phyloP scores from a whole-genome alignment of 1,140 invertebrate genomes.

The Chironomus tepperi region DNA sequence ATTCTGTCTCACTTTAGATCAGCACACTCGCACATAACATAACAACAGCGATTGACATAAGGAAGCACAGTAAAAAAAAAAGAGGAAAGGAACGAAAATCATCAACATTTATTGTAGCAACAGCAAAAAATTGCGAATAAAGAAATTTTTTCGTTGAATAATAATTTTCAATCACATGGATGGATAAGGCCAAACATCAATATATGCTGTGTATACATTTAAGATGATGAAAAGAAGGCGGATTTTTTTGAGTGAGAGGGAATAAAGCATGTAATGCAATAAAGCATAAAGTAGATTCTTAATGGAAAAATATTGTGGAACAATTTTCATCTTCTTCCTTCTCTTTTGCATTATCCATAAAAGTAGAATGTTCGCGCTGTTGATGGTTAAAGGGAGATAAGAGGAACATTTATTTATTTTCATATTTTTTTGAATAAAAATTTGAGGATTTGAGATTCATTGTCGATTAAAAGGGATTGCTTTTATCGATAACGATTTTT shows the following conservation, averaged over 20 bases:
- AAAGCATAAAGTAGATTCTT: not conserved
- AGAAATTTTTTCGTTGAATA: not conserved
- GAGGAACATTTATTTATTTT: too few species aligned
- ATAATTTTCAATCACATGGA: constrained; percentile 21
- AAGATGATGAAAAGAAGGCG: not conserved
- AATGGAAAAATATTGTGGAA: constrained; percentile 21
- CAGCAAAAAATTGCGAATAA: not conserved
- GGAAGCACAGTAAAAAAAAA: not conserved
- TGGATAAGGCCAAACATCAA: not conserved
- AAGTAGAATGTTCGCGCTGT: too few species aligned
- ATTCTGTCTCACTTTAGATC: not conserved
- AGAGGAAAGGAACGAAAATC: not conserved
- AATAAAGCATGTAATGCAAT: constrained; percentile 20
- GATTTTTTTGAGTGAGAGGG: not conserved
- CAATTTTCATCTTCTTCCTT: not conserved
- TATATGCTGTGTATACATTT: not conserved
- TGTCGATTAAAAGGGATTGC: too few species aligned
- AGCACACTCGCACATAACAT: too few species aligned
- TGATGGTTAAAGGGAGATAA: too few species aligned
- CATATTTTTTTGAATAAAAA: too few species aligned
- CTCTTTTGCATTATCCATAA: too few species aligned
- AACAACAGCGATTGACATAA: not conserved
- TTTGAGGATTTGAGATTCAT: too few species aligned
- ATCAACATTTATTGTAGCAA: not conserved
- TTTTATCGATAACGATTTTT: too few species aligned